Percentiles rank a stretch among this genome's conserved stretches.
Conservation (phyloP, 37 sponge, comb jelly and placozoan genomes). For the Chondrosia reniformis region DNA sequence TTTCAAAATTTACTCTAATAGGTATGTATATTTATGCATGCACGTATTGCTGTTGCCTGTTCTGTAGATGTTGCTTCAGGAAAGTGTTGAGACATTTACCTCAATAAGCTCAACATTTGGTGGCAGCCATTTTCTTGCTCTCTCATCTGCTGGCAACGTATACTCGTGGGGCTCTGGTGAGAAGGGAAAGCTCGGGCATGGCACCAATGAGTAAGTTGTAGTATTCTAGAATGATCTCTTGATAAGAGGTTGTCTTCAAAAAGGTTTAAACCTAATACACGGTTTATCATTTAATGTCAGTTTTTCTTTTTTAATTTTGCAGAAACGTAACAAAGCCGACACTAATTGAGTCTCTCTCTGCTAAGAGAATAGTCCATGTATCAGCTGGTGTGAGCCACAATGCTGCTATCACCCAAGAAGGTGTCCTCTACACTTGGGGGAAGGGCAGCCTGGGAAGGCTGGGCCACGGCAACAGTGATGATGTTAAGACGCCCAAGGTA, state of each 20-base stretch:
- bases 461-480: slow-evolving; percentile 83
- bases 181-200: slow-evolving; percentile 82
- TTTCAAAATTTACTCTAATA: no score
- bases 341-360: slow-evolving; percentile 34
- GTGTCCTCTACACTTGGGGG: slow-evolving; percentile 91
- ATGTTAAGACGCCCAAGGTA: slow-evolving; percentile 68
- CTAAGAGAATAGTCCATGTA: slow-evolving; percentile 58
- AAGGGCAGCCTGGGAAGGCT: slow-evolving; percentile 83
- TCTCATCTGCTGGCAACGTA: slow-evolving; percentile 62
- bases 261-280: background rate
- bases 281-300: background rate
- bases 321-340: slow-evolving; percentile 42
- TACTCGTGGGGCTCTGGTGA: slow-evolving; percentile 93
- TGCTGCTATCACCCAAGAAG: slow-evolving; percentile 81
- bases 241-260: background rate
- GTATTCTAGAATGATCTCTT: background rate
- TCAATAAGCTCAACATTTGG: background rate
- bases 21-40: no score
- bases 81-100: slow-evolving; percentile 18
- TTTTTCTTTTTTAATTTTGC: background rate
- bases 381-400: slow-evolving; percentile 77
- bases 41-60: no score
- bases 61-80: background rate
- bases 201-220: slow-evolving; percentile 53
- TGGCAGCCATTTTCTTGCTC: slow-evolving; percentile 86